Evolutionary conservation across 2,113 vertebrate genomes (phyloP).

Genomic region (Siphamia tubifer): DNA sequence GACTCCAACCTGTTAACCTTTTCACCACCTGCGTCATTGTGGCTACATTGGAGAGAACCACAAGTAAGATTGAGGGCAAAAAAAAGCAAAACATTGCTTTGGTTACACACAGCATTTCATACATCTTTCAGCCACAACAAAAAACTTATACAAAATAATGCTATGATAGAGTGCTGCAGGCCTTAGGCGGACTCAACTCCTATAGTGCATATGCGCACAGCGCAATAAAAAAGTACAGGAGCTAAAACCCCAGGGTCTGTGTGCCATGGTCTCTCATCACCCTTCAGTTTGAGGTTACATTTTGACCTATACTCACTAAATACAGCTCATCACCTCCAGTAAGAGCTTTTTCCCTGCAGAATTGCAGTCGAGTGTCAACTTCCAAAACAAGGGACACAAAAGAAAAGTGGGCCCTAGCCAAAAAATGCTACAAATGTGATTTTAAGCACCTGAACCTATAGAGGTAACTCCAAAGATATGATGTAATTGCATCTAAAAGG

Average conservation of each 20-base stretch:
- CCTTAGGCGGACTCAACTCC: conserved; percentile 64
- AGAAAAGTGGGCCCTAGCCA: conserved; percentile 18
- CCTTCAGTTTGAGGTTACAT: conserved; percentile 64
- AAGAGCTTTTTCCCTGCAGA: conserved; percentile 73
- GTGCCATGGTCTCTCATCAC: conserved; percentile 68
- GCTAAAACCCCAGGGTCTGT: conserved; percentile 59
- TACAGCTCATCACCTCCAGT: conserved; percentile 57
- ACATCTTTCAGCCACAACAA: conserved; percentile 57
- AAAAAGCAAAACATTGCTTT: conserved; percentile 66
- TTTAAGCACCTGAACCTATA: conserved; percentile 62
- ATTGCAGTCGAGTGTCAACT: conserved; percentile 66
- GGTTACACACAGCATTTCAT: conserved; percentile 64
- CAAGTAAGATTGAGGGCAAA: not conserved
- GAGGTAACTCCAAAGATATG: conserved; percentile 13
- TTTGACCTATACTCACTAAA: conserved; percentile 53
- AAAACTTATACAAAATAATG: conserved; percentile 66
- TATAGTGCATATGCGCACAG: conserved; percentile 84
- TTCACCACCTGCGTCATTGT: conserved; percentile 23
- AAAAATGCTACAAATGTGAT: conserved; percentile 54
- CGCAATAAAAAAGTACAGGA: conserved; percentile 78
- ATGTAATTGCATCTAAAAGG: not conserved
- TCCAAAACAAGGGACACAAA: conserved; percentile 42
- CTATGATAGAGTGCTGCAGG: conserved; percentile 65
- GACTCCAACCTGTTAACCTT: conserved; percentile 7
- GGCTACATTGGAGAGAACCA: conserved; percentile 49